Base-by-base conservation (phyloP, 2,113 vertebrate genomes). In the Brachyhypopomus occidentalis region DNA sequence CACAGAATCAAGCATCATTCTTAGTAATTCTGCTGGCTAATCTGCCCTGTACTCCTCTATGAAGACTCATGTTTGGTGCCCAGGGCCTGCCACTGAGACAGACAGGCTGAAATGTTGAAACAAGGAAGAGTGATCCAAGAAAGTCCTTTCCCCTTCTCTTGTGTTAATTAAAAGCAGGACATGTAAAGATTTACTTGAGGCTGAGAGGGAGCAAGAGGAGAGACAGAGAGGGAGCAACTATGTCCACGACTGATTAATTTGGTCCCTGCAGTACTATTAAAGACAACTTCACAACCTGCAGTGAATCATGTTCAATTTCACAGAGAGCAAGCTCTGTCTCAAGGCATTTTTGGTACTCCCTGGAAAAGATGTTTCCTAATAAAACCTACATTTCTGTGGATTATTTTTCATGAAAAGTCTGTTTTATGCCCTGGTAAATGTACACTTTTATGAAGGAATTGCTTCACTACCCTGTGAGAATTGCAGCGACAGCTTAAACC, bases 251-350 rank as follows among this genome's bases (percentile, higher is more conserved):
- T 70, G 74, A 87, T 86, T 77, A 71, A 82, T 76, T 84, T 55
- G 23, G 22, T 74, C 86, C 79, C 79, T 16, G 62, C 59, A 81
- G 84, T 78, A 72, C 83, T 77, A 77, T 84, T 84, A 88, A 83
- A 84, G 60, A 79, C 72, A 52, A 52, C 45, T 52, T 52, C 45
- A 73, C 72, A 79, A 78, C 75, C 72, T 63, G 67, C 75, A 56
- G 84, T 82, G 81, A 80, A 86, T 88, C 80, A 84, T 83, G 72
- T 86, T 79, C 80, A 83, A 70, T 86, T 86, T 83, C 77, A 82
- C 84, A 83, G 83, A 52, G 64, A 80, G 55, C 76, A 71, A 69
- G 56, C 78, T 70, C 66, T 66, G 64, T 41, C 63, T 62, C 70
- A 27, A 45, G 12, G 59, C 59, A 9, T 69, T 75, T 52, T 71